Conservation (phyloP, 2,113 vertebrate genomes). For the Pomatorhinus ruficollis region DNA sequence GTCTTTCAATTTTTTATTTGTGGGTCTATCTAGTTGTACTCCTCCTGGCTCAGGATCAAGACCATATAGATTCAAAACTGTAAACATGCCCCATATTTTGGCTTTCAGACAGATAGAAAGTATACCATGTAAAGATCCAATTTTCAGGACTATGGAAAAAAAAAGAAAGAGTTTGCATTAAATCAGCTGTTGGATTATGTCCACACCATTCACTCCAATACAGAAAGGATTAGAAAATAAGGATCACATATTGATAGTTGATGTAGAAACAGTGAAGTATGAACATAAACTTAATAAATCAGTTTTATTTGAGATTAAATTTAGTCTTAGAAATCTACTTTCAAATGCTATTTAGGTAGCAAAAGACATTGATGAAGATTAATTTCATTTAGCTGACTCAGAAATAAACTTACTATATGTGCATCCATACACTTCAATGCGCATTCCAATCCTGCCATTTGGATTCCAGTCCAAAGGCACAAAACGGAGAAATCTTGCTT, state of each 20-base stretch:
- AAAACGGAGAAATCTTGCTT: slow-evolving; percentile 82
- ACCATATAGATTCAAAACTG: not conserved
- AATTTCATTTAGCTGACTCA: not conserved
- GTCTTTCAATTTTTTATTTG: not conserved
- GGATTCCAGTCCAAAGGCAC: slow-evolving; percentile 85
- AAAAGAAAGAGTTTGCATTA: not conserved
- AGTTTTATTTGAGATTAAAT: not conserved
- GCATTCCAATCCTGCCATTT: slow-evolving; percentile 85
- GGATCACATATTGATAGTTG: not conserved
- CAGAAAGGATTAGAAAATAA: not conserved
- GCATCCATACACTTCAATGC: slow-evolving; percentile 85
- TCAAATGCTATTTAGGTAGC: not conserved
- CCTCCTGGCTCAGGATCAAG: not conserved
- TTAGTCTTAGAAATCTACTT: not conserved
- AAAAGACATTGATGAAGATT: not conserved
- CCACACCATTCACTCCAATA: not conserved
- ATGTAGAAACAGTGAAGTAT: not conserved
- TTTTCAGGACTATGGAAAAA: not conserved
- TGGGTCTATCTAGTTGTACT: not conserved
- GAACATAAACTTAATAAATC: not conserved
- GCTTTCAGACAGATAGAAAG: not conserved
- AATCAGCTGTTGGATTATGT: not conserved
- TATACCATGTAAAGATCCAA: not conserved
- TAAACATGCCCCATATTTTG: not conserved
- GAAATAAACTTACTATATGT: slow-evolving; percentile 80